Base-by-base conservation (phyloP, 2,113 vertebrate genomes). In the Puma concolor region DNA sequence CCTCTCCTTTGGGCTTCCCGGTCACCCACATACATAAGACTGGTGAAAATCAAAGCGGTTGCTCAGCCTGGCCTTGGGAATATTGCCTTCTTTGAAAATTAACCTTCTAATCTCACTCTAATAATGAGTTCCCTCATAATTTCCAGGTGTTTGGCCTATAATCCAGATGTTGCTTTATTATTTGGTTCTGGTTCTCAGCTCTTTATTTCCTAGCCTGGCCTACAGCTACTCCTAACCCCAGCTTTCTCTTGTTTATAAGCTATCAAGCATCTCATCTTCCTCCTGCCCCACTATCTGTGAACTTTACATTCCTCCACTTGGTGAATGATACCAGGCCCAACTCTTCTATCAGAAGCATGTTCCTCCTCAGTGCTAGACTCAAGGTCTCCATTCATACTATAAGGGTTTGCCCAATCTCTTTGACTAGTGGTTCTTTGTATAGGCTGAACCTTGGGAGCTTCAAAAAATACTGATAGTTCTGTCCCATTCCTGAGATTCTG, bases 11-110 rank as follows among this genome's bases (percentile, higher is more conserved):
- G 60, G 83, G 41, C 36, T 54, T 54, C 57, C 60, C 63, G 87
- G 44, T 66, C 17, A 57, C 41, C 33, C 88, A 52, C 8, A 1
- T 80, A 38, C 54, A 63, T 6, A 64, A 27, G 41, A 88, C 15
- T 97, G 72, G 25, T 72, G 89, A 67, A 91, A 95, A 87, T 79
- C 74, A 96, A 94, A 92, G 48, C 14, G 95, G 41, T 57, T 88
- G 27, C 7, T 87, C 48, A 67, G 12, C 10, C 25, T 87, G 31
- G 25, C 15, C 63, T 80, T 72, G n/a, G 93, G 64, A 87, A 89
- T 36, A 71, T 19, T 38, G 38, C 2, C 83, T 76, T 86, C 86
- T 27, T 92, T 94, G 17, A 60, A 82, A 95, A 91, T 71, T 17
- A 90, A 67, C 11, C 21, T 92, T 84, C n/a, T 83, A 92, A 63